Percentiles rank a stretch among this genome's conserved stretches.
Evolutionary conservation across 92 coral and sea anemone genomes (phyloP).

Genomic region (Plumapathes pennacea): DNA sequence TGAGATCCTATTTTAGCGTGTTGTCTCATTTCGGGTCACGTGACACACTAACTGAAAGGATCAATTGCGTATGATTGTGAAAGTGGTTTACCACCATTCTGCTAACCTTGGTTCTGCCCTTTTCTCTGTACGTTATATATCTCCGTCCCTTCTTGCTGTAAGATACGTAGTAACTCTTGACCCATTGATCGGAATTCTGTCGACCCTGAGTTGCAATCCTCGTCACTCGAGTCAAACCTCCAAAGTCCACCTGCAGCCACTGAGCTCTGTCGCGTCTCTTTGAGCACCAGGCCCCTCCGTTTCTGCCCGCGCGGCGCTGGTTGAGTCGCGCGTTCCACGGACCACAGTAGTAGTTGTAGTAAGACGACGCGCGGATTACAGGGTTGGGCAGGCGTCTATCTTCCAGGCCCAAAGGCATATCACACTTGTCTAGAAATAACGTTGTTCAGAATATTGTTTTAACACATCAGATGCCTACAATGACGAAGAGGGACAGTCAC

Average conservation of each 20-base stretch:
- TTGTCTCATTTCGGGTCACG: too few relatives aligned
- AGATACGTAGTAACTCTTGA: slow-evolving; percentile 53
- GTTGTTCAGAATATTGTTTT: too few relatives aligned
- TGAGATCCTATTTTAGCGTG: too few relatives aligned
- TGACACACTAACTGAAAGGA: too few relatives aligned
- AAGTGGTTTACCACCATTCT: not conserved
- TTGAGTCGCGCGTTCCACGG: slow-evolving; percentile 70
- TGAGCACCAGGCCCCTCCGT: slow-evolving; percentile 82
- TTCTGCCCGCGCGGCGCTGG: slow-evolving; percentile 47
- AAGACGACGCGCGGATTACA: slow-evolving; percentile 71
- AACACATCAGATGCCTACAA: too few relatives aligned
- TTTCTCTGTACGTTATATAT: slow-evolving; percentile 49
- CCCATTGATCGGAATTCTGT: slow-evolving; percentile 76
- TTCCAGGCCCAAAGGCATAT: slow-evolving; percentile 90
- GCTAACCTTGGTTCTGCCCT: slow-evolving; percentile 68
- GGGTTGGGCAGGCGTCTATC: slow-evolving; percentile 53
- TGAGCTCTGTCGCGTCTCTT: slow-evolving; percentile 52
- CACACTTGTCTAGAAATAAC: slow-evolving; percentile 76
- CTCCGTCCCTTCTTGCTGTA: slow-evolving; percentile 67
- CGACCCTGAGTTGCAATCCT: slow-evolving; percentile 78
- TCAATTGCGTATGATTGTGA: not conserved
- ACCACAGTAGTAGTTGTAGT: slow-evolving; percentile 54
- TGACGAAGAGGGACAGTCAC: too few relatives aligned
- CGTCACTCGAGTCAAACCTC: slow-evolving; percentile 53
- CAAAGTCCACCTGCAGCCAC: slow-evolving; percentile 84